Base-by-base conservation (phyloP, 1,140 invertebrate species). In the Drosophila pruinosa region DNA sequence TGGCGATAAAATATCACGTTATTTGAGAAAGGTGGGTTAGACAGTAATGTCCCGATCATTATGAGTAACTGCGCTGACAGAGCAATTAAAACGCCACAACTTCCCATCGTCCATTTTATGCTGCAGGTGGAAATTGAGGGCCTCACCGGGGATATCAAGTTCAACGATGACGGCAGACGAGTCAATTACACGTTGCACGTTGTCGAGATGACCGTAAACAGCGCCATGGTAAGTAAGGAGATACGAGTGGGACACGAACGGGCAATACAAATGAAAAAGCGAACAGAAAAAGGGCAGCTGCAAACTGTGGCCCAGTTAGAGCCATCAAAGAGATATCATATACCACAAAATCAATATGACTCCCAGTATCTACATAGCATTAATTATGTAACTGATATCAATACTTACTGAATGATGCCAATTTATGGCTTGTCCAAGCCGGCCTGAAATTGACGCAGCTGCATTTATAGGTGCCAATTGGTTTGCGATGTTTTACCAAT, bases 121-220 rank as follows among this genome's bases (percentile, higher is more conserved):
- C 7, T 34, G 12, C 93, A 99, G 97, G 96, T 97, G 75, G 95
- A 97, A 92, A 94, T 98, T 70, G 95, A 97, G 92, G 98, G 98
- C 15, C 92, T 99, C 62, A 98, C 97, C 0, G 98, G 98, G 17
- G 95, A 95, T 88, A 96, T 99, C 79, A 94, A 94, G 62, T 98
- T 99, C 92, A 96, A 96, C 88, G 95, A 97, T 73, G 94, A 95
- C 77, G 97, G 97, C 38, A 93, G 95, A 77, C 93, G 98, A 65
- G 94, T 95, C 73, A 98, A 98, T 92, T 98, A 98, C 89, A 96
- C 96, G 1, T 93, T 99, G 24, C 97, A 98, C 88, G 95, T 99
- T 19, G 95, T 99, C 65, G 97, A 99, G 92, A 96, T 99, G 94
- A 98, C 96, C 54, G 95, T 85, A 74, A 85, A 85, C 73, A 85